phyloP scores from a whole-genome alignment of 2,113 vertebrate genomes.

The Chlorodrepanis virens region DNA sequence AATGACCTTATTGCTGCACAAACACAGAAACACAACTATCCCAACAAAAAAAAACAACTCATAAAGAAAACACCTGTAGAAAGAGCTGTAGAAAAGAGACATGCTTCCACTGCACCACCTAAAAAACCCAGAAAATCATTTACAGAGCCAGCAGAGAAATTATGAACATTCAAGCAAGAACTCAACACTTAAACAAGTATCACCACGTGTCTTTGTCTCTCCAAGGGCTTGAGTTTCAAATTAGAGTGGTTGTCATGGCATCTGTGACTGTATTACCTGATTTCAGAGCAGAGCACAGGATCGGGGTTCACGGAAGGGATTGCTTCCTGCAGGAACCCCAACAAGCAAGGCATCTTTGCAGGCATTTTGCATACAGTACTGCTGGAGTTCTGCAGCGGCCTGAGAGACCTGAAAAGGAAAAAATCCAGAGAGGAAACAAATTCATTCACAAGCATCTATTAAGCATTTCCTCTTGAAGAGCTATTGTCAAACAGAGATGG shows the following conservation, averaged over 20 bases:
- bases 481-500: not conserved
- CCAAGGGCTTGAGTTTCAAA: not conserved
- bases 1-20: not conserved
- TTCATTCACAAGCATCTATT: not conserved
- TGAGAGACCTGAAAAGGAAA: slow-evolving; percentile 85
- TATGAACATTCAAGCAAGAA: not conserved
- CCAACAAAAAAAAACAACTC: not conserved
- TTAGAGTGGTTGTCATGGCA: not conserved
- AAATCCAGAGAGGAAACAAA: not conserved
- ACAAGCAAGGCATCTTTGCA: slow-evolving; percentile 91
- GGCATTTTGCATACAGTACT: slow-evolving; percentile 94
- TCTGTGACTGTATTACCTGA: slow-evolving; percentile 42
- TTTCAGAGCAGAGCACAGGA: slow-evolving; percentile 87
- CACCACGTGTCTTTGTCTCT: not conserved
- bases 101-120: not conserved
- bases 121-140: not conserved
- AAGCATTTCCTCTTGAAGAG: not conserved
- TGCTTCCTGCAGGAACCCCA: slow-evolving; percentile 89
- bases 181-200: not conserved
- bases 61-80: not conserved
- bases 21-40: not conserved
- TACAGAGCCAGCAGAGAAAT: not conserved
- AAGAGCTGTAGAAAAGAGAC: not conserved
- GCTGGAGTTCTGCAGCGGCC: slow-evolving; percentile 92
- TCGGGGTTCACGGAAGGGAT: slow-evolving; percentile 92